Percentiles rank a stretch among this genome's conserved stretches.
Conservation (phyloP, 2,797 vertebrate species). For the Galaxias olidus region DNA sequence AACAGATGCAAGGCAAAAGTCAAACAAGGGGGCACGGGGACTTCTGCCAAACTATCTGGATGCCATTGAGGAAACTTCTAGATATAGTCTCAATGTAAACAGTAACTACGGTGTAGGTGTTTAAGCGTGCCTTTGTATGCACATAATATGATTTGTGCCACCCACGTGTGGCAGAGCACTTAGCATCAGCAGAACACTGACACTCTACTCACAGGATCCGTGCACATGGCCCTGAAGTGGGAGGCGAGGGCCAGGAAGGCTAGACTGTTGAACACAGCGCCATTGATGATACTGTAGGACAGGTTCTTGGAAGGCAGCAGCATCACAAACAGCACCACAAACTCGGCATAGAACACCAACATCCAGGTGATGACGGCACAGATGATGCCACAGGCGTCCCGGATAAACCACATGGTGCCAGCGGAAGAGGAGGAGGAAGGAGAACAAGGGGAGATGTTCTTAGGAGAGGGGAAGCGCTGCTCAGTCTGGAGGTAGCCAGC, state of each 20-base stretch:
- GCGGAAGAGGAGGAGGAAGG: conserved; percentile 59
- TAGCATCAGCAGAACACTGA: background rate
- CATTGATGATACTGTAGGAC: conserved; percentile 89
- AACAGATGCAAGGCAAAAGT: conserved; percentile 12
- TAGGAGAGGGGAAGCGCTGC: conserved; percentile 76
- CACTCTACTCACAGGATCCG: conserved; percentile 89
- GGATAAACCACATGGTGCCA: conserved; percentile 97
- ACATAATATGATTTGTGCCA: background rate
- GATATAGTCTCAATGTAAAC: background rate
- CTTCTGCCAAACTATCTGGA: background rate
- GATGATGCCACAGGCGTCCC: conserved; percentile 92
- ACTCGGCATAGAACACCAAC: conserved; percentile 94
- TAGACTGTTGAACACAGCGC: conserved; percentile 89
- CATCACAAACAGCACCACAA: conserved; percentile 96
- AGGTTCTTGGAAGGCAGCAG: conserved; percentile 92
- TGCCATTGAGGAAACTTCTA: background rate
- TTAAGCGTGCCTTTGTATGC: background rate
- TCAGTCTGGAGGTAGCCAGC: conserved; percentile 76
- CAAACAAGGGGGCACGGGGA: conserved; percentile 2
- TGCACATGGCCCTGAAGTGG: conserved; percentile 96
- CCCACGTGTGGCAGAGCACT: background rate
- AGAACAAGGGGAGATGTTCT: conserved; percentile 61
- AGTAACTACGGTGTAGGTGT: no score
- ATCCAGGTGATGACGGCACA: conserved; percentile 94
- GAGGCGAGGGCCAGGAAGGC: conserved; percentile 94